Conservation (phyloP, 2,113 vertebrate species). For the Cyprinus carpio region DNA sequence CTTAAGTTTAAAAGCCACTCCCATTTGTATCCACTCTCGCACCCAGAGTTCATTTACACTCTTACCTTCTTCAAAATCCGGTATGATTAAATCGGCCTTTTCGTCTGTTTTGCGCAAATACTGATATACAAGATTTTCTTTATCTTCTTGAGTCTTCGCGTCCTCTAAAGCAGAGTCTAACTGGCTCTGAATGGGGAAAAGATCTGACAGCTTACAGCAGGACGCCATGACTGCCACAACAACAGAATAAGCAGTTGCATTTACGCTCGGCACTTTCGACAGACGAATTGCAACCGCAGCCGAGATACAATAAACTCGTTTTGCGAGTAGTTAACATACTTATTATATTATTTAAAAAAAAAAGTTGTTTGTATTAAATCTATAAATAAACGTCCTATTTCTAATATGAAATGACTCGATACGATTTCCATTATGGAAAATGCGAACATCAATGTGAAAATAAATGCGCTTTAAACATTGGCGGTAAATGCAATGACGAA, state of each 20-base stretch:
- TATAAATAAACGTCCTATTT: neutral
- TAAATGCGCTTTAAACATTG: conserved; percentile 33
- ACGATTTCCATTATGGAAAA: neutral
- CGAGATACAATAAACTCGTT: neutral
- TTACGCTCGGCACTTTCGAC: conserved; percentile 37
- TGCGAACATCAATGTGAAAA: neutral
- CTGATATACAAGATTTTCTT: conserved; percentile 80
- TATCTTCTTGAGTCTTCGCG: conserved; percentile 75
- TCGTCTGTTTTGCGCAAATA: conserved; percentile 83
- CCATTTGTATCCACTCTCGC: neutral
- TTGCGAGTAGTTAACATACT: neutral
- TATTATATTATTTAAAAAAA: neutral
- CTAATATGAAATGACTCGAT: too few relatives aligned
- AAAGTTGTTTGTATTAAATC: neutral
- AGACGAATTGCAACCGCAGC: neutral
- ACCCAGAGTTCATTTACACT: neutral
- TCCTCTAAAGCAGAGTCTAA: conserved; percentile 84
- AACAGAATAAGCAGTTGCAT: neutral
- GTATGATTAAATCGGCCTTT: conserved; percentile 78
- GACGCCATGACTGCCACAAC: conserved; percentile 65
- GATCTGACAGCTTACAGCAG: conserved; percentile 69
- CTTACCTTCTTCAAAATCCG: conserved; percentile 90
- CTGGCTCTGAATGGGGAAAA: conserved; percentile 81
- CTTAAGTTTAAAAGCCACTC: neutral
- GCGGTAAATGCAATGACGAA: conserved; percentile 60